phyloP scores from a whole-genome alignment of 2,113 vertebrate species.

The Megalops atlanticus region DNA sequence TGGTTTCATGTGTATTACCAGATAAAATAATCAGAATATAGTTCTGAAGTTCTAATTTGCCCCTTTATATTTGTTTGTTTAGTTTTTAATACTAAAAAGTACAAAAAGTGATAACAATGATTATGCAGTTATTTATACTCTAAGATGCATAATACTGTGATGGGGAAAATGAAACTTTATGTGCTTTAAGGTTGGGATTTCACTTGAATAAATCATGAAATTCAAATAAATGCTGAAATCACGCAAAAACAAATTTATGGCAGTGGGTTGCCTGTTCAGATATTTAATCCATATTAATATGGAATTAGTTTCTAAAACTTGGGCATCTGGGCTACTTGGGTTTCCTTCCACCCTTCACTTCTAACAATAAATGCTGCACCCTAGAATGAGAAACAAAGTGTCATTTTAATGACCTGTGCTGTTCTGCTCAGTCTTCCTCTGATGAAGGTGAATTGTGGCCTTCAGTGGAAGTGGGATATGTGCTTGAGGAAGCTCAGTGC shows the following conservation, averaged over 20 bases:
- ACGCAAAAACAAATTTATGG: too few relatives aligned
- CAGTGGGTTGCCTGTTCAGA: conserved; percentile 21
- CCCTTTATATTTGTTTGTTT: background rate
- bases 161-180: too few relatives aligned
- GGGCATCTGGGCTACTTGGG: background rate
- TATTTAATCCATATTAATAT: too few relatives aligned
- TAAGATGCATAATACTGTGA: too few relatives aligned
- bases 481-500: conserved; percentile 16
- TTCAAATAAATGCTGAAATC: too few relatives aligned
- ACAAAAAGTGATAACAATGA: too few relatives aligned
- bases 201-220: too few relatives aligned
- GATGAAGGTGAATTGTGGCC: conserved; percentile 41
- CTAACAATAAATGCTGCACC: background rate
- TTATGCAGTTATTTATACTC: too few relatives aligned
- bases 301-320: background rate
- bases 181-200: too few relatives aligned
- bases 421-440: conserved; percentile 47
- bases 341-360: conserved; percentile 11
- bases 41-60: background rate
- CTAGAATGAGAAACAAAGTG: background rate
- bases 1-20: background rate
- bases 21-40: background rate
- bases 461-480: conserved; percentile 39
- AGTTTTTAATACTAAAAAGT: too few relatives aligned
- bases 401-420: conserved; percentile 27